Conservation (phyloP, 2,113 vertebrate species). For the Alectura lathami region DNA sequence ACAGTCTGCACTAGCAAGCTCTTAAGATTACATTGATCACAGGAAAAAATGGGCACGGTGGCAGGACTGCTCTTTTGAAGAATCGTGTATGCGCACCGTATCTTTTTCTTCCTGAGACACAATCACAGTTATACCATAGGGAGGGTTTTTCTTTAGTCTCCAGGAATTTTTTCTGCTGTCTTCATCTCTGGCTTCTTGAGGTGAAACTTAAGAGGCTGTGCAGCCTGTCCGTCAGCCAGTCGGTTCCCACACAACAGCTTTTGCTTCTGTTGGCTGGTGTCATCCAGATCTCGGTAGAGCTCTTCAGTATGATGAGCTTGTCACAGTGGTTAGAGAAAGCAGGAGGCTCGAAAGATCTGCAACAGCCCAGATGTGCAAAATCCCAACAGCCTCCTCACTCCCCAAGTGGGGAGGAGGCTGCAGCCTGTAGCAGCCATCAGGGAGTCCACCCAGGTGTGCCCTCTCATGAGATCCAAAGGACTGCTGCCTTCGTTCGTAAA, state of each 20-base stretch:
- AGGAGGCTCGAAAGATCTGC: not conserved
- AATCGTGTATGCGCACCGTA: not conserved
- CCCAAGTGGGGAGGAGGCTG: accelerated
- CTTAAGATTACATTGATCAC: not conserved
- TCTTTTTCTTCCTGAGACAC: not conserved
- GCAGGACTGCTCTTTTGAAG: not conserved
- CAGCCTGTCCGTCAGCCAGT: not conserved
- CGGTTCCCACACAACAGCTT: not conserved
- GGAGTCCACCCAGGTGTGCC: not conserved
- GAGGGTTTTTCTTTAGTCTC: not conserved
- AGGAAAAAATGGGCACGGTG: not conserved
- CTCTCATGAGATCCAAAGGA: not conserved
- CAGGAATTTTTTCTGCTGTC: not conserved
- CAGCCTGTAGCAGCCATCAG: not conserved
- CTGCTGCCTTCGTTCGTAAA: not conserved
- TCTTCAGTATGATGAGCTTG: not conserved
- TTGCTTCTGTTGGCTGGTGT: not conserved
- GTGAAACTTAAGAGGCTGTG: not conserved
- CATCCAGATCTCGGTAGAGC: not conserved
- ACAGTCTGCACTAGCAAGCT: not conserved
- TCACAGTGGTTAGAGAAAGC: not conserved
- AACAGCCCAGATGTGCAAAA: no score
- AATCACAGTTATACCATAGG: accelerated
- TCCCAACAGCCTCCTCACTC: no score
- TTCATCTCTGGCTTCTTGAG: not conserved